These are phyloP conservation scores for Elephantulus edwardii DNA, from an alignment of 2,113 vertebrate genomes.

Conservation along the genomic window DNA sequence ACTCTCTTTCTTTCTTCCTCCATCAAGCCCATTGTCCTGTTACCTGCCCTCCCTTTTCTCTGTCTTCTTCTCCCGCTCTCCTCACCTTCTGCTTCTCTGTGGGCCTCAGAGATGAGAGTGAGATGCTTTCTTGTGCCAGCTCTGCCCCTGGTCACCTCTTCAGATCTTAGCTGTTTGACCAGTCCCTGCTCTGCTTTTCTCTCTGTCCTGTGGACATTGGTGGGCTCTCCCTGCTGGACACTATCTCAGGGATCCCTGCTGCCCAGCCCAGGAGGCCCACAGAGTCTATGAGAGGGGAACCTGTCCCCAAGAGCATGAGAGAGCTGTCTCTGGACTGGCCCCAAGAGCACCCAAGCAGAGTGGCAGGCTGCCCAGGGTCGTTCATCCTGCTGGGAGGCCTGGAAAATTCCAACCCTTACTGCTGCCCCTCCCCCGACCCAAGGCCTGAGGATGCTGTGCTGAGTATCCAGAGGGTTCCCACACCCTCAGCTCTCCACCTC, in stretches of 20 bases:
- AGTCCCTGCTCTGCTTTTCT: neutral
- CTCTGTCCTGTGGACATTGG: too few relatives aligned
- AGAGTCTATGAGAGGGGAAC: neutral
- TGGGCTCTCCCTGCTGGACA: neutral
- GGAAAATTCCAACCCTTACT: conserved; percentile 44
- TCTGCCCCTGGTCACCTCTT: neutral
- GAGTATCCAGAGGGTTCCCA: neutral
- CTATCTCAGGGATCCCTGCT: neutral
- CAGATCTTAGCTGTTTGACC: neutral
- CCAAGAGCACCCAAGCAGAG: neutral
- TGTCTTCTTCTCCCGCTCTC: too few relatives aligned
- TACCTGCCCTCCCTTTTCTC: too few relatives aligned
- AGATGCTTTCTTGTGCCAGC: neutral
- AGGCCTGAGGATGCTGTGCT: neutral
- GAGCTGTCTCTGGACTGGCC: neutral
- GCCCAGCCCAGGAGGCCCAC: neutral
- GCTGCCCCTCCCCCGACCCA: too few relatives aligned
- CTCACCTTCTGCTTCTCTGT: too few relatives aligned
- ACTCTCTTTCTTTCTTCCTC: neutral
- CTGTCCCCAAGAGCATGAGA: neutral
- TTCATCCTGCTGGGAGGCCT: neutral
- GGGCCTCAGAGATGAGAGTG: neutral
- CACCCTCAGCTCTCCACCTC: rapidly evolving
- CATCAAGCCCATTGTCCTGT: rapidly evolving
- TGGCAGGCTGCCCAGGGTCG: neutral